Base-by-base conservation (phyloP, 2,797 vertebrate species). In the Clangula hyemalis region DNA sequence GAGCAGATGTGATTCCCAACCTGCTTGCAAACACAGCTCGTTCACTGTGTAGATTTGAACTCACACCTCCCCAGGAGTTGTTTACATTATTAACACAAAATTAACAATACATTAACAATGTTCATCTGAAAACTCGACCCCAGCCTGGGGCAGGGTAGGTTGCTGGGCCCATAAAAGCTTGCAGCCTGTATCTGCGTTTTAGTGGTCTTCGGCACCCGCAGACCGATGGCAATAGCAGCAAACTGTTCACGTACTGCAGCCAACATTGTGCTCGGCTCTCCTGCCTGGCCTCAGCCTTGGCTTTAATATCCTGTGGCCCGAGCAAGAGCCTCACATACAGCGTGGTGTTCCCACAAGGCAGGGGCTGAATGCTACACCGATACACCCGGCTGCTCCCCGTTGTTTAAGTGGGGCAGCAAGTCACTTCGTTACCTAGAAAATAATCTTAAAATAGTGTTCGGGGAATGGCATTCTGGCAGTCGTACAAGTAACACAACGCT, bases 1-100 rank as follows among this genome's bases (percentile, higher is more conserved):
- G 87, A 90, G 94, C 68, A 94, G 71, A 91, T 47, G 68, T 0
- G 85, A 96, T 87, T 87, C 94, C 95, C 95, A 93, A 47, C 69
- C 85, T 94, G 91, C 85, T 66, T 80, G 80, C 94, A 93, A 95
- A 91, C 74, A 92, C 73, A 79, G 77, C 39, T 76, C 91, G 34
- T 91, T 49, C 71, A 69, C 91, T 77, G 53, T 51, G 65, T 34
- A 85, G 77, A 75, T 74, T 90, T 41, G 90, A 60, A 58, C 53
- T 91, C 74, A 57, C 64, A 81, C 68, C 56, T 90, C 68, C 68
- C 39, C 14, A 38, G 83, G 54, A 72, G 53, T 90, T 85, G 45
- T 68, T 90, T 73, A 68, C 2, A 0, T 72, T 93, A 94, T 82
- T 77, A 89, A 82, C 49, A 79, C 64, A 87, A 58, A 91, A 95